Percentiles rank a stretch among this genome's conserved stretches.
These are phyloP conservation scores for Chrysogorgia sp. DNA, from an alignment of 92 coral and sea anemone genomes.

Conservation along the genomic window DNA sequence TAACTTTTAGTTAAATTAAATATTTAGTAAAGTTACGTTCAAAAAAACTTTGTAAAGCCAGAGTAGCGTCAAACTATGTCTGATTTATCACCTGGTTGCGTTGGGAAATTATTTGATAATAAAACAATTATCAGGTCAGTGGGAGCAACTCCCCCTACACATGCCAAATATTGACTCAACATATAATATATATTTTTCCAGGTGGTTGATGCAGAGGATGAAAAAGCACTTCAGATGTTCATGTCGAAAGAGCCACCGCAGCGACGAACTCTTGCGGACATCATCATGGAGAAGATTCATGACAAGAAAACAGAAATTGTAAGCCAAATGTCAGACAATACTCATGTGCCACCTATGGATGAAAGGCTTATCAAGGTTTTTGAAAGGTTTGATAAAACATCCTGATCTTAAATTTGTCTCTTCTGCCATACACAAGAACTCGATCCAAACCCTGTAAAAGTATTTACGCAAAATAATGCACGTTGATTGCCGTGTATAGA, in stretches of 20 bases:
- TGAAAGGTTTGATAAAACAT: slow-evolving; percentile 64
- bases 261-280: slow-evolving; percentile 89
- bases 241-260: slow-evolving; percentile 94
- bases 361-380: slow-evolving; percentile 90
- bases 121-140: no score
- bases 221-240: slow-evolving; percentile 82
- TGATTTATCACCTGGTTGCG: no score
- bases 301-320: slow-evolving; percentile 98
- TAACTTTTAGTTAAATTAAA: no score
- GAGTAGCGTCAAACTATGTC: no score
- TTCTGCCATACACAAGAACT: neutral
- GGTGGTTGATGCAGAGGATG: slow-evolving; percentile 95
- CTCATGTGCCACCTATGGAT: slow-evolving; percentile 92
- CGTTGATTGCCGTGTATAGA: neutral
- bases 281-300: slow-evolving; percentile 91
- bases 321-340: slow-evolving; percentile 96
- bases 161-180: no score
- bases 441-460: neutral
- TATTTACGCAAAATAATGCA: neutral
- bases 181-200: slow-evolving; percentile 37
- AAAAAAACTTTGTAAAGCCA: no score
- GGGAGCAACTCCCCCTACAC: no score
- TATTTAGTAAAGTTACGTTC: no score
- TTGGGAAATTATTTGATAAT: no score
- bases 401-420: neutral